Percentiles rank a stretch among this genome's conserved stretches.
Evolutionary conservation across 2,797 vertebrate species (phyloP).

Genomic region (Tokudaia muenninki): DNA sequence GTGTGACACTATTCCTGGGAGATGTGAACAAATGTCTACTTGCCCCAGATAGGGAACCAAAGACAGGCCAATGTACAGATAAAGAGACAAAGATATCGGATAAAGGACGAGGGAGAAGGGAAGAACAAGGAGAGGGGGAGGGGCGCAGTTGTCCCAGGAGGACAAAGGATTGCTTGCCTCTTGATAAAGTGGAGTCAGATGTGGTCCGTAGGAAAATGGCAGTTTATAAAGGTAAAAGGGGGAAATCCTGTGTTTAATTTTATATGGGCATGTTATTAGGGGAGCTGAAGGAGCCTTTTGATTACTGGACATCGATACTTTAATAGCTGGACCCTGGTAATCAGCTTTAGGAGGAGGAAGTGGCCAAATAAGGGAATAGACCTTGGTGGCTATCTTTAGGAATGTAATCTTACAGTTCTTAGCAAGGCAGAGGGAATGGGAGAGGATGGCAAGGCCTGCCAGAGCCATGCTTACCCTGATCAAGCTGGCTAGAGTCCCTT

Average conservation of each 20-base stretch:
- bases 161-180: neutral
- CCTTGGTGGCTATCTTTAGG: neutral
- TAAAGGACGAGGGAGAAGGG: neutral
- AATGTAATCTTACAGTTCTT: neutral
- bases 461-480: neutral
- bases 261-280: neutral
- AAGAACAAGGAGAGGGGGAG: neutral
- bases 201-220: neutral
- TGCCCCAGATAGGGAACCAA: neutral
- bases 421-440: neutral
- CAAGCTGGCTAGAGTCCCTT: neutral
- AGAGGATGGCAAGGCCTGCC: neutral
- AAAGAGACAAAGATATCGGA: neutral
- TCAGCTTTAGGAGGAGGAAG: neutral
- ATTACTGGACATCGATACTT: neutral
- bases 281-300: neutral
- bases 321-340: neutral
- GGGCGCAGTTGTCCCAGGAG: neutral
- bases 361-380: neutral
- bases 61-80: neutral
- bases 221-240: neutral
- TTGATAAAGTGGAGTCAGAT: neutral
- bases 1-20: too few species aligned
- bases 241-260: neutral
- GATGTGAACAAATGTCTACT: neutral